Percentiles rank a stretch among this genome's conserved stretches.
These are phyloP conservation scores for Crotalus viridis DNA, from an alignment of 2,113 vertebrate genomes.

Conservation along the genomic window DNA sequence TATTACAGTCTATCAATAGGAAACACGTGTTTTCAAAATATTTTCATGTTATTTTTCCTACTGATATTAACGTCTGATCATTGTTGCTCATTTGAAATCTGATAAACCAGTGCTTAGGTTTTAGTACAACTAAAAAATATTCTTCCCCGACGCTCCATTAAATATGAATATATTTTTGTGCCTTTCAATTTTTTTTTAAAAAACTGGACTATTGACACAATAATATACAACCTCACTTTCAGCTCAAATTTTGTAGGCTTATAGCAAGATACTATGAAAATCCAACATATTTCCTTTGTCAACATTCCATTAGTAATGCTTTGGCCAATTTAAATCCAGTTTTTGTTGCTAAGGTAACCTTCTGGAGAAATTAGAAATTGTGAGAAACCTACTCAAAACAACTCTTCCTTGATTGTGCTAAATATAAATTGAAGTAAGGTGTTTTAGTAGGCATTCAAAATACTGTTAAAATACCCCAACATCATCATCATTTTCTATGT, in stretches of 20 bases:
- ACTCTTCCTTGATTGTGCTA: neutral
- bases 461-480: neutral
- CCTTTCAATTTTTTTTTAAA: neutral
- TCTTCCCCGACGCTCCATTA: neutral
- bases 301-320: neutral
- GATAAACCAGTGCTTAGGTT: neutral
- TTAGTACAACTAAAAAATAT: neutral
- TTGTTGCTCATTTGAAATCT: neutral
- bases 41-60: neutral
- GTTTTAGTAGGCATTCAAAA: neutral
- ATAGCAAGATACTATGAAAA: neutral
- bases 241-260: neutral
- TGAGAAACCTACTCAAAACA: neutral
- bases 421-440: neutral
- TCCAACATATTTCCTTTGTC: neutral
- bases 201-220: neutral
- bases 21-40: neutral
- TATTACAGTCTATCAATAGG: neutral
- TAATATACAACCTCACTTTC: neutral
- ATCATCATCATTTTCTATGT: neutral
- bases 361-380: neutral
- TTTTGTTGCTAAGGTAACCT: neutral
- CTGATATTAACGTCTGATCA: neutral
- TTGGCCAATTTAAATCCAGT: neutral
- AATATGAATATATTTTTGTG: neutral